A percentile compares a stretch with the other conserved stretches of the same genome.
These are phyloP conservation scores for Asarcornis scutulata DNA, from an alignment of 2,113 vertebrate genomes.

Conservation along the genomic window DNA sequence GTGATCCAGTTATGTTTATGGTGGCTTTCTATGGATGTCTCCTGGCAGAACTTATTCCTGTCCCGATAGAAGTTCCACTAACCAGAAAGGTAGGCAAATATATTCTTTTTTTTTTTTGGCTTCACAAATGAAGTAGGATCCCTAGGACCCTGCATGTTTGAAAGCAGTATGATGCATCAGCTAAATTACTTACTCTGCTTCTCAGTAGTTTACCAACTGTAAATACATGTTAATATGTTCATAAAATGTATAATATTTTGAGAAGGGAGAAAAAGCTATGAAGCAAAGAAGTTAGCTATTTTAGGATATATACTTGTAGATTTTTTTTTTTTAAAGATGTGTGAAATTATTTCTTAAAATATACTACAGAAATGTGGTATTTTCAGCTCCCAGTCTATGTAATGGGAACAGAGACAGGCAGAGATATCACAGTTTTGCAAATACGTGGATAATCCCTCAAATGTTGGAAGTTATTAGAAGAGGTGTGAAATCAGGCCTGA, in stretches of 20 bases:
- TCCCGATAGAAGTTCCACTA: slow-evolving; percentile 95
- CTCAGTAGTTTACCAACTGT: background rate
- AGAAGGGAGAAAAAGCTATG: background rate
- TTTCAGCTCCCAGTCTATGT: background rate
- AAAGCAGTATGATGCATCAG: background rate
- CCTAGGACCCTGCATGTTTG: background rate
- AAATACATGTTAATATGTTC: background rate
- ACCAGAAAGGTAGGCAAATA: slow-evolving; percentile 88
- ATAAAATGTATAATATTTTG: background rate
- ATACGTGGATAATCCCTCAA: background rate
- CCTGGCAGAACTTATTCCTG: slow-evolving; percentile 92
- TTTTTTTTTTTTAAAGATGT: rapidly evolving
- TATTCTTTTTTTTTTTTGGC: background rate
- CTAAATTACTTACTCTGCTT: background rate
- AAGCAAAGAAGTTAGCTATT: background rate
- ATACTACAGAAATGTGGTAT: background rate
- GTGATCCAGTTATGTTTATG: slow-evolving; percentile 96
- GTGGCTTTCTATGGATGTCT: slow-evolving; percentile 97
- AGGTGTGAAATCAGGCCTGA: background rate
- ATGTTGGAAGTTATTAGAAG: background rate
- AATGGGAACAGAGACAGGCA: background rate
- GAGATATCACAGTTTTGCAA: background rate
- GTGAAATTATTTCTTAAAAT: background rate
- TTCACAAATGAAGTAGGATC: background rate
- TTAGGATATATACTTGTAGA: background rate